phyloP scores from a whole-genome alignment of 2,113 vertebrate species.

The Steatornis caripensis region DNA sequence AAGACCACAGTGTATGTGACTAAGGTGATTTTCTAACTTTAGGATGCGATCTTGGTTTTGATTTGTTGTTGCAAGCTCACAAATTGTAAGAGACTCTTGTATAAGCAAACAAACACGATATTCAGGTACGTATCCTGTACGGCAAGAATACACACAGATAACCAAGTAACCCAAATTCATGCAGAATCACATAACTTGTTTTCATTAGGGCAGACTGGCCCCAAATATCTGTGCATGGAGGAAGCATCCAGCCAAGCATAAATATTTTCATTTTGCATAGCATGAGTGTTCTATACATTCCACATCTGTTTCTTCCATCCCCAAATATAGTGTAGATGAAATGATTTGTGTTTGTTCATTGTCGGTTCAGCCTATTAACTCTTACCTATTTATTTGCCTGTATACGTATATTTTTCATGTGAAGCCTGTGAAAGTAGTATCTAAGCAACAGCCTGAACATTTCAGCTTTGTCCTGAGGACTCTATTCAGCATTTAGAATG shows the following conservation, averaged over 20 bases:
- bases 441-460: conserved; percentile 46
- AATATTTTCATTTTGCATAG: neutral
- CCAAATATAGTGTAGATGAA: neutral
- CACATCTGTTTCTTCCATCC: neutral
- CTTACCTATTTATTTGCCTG: conserved; percentile 5
- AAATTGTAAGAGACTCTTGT: neutral
- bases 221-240: neutral
- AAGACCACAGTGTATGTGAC: neutral
- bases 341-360: neutral
- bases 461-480: conserved; percentile 39
- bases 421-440: conserved; percentile 37
- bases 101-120: neutral
- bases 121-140: neutral
- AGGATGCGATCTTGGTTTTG: neutral
- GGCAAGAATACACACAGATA: neutral
- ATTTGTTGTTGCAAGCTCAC: neutral
- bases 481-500: neutral
- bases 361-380: neutral
- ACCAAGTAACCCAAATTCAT: neutral
- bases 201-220: neutral
- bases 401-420: neutral
- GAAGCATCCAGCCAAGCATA: neutral
- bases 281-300: neutral
- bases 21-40: conserved; percentile 2
- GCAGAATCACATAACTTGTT: neutral